Conservation (phyloP, 2,113 vertebrate species). For the Thryonomys swinderianus region DNA sequence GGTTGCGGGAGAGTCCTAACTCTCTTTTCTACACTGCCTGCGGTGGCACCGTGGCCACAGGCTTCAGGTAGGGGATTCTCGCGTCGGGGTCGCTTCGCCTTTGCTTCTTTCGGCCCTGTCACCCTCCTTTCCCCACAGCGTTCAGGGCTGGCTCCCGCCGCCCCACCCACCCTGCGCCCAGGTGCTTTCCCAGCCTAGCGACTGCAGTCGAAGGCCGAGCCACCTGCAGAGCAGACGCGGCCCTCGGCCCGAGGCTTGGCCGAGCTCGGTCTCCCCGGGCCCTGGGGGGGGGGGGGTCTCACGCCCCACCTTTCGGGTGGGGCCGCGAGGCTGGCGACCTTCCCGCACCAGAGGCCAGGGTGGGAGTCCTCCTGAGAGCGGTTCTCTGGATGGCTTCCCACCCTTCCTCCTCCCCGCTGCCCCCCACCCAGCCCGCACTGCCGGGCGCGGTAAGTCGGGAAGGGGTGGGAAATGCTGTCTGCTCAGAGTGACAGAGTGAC, state of each 20-base stretch:
- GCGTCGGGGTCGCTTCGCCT: too few species aligned
- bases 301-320: constrained; percentile 61
- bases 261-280: not conserved
- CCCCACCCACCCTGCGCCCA: not conserved
- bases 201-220: fast-evolving
- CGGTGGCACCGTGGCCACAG: not conserved
- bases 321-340: constrained; percentile 72
- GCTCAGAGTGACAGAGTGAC: not conserved
- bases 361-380: constrained; percentile 65
- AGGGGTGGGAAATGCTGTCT: not conserved
- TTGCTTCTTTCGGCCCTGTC: not conserved
- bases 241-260: not conserved
- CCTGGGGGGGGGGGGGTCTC: too few species aligned
- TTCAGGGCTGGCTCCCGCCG: not conserved
- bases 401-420: not conserved
- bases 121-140: too few species aligned
- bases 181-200: not conserved
- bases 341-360: constrained; percentile 64
- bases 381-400: constrained; percentile 1
- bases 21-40: not conserved
- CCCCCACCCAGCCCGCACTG: not conserved
- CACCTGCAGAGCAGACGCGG: not conserved
- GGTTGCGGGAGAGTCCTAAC: not conserved
- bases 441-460: not conserved
- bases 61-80: not conserved